Evolutionary conservation across 2,888 invertebrate genomes (phyloP).

Genomic region (Thalpophila matura): DNA sequence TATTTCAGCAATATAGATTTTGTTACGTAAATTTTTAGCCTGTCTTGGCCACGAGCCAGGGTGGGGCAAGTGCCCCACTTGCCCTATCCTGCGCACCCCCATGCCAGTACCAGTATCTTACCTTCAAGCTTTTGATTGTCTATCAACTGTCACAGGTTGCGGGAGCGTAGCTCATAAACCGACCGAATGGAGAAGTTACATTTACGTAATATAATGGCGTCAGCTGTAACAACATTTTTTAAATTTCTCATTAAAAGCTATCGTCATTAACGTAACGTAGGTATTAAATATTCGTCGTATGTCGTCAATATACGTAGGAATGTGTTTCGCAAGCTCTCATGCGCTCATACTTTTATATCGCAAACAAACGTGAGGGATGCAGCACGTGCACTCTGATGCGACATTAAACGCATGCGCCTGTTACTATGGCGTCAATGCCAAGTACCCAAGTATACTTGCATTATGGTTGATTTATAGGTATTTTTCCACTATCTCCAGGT

Average conservation of each 20-base stretch:
- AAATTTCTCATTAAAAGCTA: constrained; percentile 6
- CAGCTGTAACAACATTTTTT: background rate
- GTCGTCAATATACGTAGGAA: constrained; percentile 13
- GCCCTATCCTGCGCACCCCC: no score
- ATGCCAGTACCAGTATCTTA: background rate
- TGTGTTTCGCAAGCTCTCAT: constrained; percentile 34
- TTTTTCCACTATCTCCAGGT: constrained; percentile 14
- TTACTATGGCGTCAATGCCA: constrained; percentile 38
- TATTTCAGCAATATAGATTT: no score
- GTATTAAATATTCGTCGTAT: constrained; percentile 13
- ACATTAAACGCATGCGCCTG: constrained; percentile 14
- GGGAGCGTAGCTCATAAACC: no score
- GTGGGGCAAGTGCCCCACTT: no score
- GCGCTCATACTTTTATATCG: constrained; percentile 26
- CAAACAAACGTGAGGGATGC: constrained; percentile 40
- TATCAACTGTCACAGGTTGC: background rate
- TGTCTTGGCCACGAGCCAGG: no score
- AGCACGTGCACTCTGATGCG: constrained; percentile 38
- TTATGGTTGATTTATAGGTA: constrained; percentile 11
- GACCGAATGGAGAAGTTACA: background rate
- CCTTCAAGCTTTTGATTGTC: background rate
- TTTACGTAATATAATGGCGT: constrained; percentile 3
- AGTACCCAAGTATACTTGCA: constrained; percentile 15
- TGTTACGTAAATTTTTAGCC: no score
- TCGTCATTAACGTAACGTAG: constrained; percentile 22